Evolutionary conservation across 2,888 invertebrate species (phyloP).

Genomic region (Coenonympha arcania): DNA sequence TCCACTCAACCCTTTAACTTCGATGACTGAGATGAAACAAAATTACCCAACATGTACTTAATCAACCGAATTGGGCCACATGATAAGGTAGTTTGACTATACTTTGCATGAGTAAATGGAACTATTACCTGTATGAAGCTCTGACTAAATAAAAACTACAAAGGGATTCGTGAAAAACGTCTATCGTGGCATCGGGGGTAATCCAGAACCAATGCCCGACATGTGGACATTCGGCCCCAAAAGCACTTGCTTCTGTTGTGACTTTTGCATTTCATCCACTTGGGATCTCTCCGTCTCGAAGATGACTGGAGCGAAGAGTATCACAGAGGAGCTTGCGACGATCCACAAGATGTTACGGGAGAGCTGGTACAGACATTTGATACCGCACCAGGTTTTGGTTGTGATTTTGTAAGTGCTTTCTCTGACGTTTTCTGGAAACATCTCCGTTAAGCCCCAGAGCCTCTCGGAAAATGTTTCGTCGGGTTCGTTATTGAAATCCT

Average conservation of each 20-base stretch:
- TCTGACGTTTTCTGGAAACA: constrained; percentile 92
- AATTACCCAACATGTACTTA: too few relatives aligned
- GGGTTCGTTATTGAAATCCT: constrained; percentile 78
- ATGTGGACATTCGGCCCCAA: constrained; percentile 89
- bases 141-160: constrained; percentile 34
- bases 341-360: constrained; percentile 92
- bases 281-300: constrained; percentile 97
- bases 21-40: too few relatives aligned
- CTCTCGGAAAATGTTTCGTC: constrained; percentile 92
- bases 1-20: too few relatives aligned
- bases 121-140: constrained; percentile 1
- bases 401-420: constrained; percentile 76
- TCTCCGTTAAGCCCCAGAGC: constrained; percentile 93
- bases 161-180: constrained; percentile 33
- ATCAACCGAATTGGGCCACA: too few relatives aligned
- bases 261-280: constrained; percentile 93
- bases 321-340: constrained; percentile 92
- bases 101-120: too few relatives aligned
- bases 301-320: constrained; percentile 94
- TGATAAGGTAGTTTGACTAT: too few relatives aligned
- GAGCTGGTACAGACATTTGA: constrained; percentile 81
- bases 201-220: constrained; percentile 78
- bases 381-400: constrained; percentile 73
- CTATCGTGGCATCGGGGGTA: constrained; percentile 79
- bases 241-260: constrained; percentile 95